Evolutionary conservation across 2,888 invertebrate species (phyloP).

Genomic region (Macrophya alboannulata): DNA sequence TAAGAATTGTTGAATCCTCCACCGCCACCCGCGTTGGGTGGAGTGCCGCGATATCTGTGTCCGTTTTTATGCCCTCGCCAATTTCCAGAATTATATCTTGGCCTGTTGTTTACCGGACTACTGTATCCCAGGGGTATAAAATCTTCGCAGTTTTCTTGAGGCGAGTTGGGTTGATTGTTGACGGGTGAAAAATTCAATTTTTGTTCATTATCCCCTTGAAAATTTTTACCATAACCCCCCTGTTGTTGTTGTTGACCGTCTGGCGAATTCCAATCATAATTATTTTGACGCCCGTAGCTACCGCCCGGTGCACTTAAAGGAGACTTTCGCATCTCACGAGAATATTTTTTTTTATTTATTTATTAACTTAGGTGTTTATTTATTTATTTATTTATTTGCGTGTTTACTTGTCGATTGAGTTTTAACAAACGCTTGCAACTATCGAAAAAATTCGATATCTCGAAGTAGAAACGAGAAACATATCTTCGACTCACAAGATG

Average conservation of each 20-base stretch:
- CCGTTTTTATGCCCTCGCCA: constrained; percentile 61
- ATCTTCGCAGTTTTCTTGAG: constrained; percentile 42
- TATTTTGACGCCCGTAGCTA: constrained; percentile 20
- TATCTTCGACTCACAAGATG: background rate
- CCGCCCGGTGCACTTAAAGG: constrained; percentile 70
- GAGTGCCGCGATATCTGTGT: constrained; percentile 37
- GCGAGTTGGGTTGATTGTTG: background rate
- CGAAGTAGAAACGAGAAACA: background rate
- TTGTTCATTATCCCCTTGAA: background rate
- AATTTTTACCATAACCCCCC: constrained; percentile 29
- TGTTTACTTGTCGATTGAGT: constrained; percentile 11
- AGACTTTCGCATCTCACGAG: constrained; percentile 69
- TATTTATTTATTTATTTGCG: background rate
- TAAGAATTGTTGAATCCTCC: constrained; percentile 56
- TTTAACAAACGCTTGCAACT: background rate
- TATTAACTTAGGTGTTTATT: constrained; percentile 3
- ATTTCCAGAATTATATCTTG: constrained; percentile 57
- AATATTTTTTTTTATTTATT: constrained; percentile 3
- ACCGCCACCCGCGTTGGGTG: background rate
- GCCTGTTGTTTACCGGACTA: constrained; percentile 41
- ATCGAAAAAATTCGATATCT: background rate
- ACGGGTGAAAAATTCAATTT: background rate
- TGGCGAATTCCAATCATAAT: constrained; percentile 19
- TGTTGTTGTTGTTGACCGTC: background rate
- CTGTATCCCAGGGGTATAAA: constrained; percentile 57